Evolutionary conservation across 2,113 vertebrate species (phyloP), one percentile per base, ranked within the genome.

Genomic region (Arvicanthis niloticus): DNA sequence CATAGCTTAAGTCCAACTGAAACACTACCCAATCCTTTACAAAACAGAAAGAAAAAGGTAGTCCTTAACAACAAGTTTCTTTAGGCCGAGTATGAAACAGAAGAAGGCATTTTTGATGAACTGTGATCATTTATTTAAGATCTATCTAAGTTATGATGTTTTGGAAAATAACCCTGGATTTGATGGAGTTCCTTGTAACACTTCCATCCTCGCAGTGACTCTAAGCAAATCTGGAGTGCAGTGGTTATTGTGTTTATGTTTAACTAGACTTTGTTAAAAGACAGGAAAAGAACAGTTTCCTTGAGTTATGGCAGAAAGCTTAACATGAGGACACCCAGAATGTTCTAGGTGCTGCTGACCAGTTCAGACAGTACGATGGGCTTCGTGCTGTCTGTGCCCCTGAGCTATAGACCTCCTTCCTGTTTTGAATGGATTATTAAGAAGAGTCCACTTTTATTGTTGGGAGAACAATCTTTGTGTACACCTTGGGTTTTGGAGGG

Each of bases 1-100:
- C 16, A 21, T 51, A 13, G 19, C 19, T n/a, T 48, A 58, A 67
- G 16, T 89, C 40, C 31, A 3, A 4, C 45, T 34, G 51, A 56
- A 62, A 10, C 6, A 2, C 75, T 75, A 9, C 22, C 42, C 45
- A 58, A 29, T 78, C 19, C 22, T 70, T 65, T 84, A 94, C 40
- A 45, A 45, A 45, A 88, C 7, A 70, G 22, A 65, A 96, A 53
- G n/a, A 84, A 87, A 91, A 76, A 26, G 16, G 19, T 45, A 68
- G 93, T 88, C 29, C 51, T 72, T 48, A 89, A 65, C 73, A 91
- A 80, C 48, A 29, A 81, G 67, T 67, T 84, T 91, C 6, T 88
- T 77, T 68, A 91, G 88, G 37, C n/a, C 13, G 62, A 85, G 3
- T 78, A 58, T 6, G n/a, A 84, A 48, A 65, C 34, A 31, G 37